These are phyloP conservation scores for Fratercula arctica DNA, from an alignment of 2,797 vertebrate genomes.

Conservation along the genomic window DNA sequence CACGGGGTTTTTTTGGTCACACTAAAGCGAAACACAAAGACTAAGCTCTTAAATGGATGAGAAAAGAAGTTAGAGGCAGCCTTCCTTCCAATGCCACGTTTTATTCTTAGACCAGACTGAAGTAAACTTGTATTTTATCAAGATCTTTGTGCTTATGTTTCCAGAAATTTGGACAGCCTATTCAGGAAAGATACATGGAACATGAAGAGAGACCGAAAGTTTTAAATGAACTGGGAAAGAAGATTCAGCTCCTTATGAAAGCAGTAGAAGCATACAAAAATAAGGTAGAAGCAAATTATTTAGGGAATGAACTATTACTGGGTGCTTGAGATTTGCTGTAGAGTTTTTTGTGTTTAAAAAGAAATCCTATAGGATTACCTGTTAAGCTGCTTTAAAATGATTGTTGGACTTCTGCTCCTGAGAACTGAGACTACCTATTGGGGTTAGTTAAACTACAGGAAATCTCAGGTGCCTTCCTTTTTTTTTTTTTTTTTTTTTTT, in stretches of 20 bases:
- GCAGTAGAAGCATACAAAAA: slow-evolving; percentile 89
- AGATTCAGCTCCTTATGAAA: slow-evolving; percentile 92
- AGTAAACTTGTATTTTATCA: neutral
- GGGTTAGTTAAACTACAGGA: neutral
- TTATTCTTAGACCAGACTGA: neutral
- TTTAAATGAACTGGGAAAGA: slow-evolving; percentile 92
- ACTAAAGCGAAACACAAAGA: neutral
- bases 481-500: neutral
- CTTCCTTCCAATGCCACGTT: neutral
- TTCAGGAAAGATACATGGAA: slow-evolving; percentile 89
- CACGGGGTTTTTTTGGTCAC: neutral
- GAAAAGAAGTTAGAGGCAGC: neutral
- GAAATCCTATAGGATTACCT: neutral
- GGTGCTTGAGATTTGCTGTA: neutral
- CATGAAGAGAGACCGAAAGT: slow-evolving; percentile 91
- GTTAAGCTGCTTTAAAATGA: neutral
- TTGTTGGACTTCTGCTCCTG: neutral
- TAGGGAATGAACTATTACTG: fast-evolving
- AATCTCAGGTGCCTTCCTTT: neutral
- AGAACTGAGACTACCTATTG: neutral
- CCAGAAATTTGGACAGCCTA: slow-evolving; percentile 90
- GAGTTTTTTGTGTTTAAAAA: neutral
- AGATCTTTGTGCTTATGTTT: neutral
- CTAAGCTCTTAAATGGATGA: neutral
- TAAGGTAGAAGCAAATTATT: slow-evolving; percentile 79